These are phyloP conservation scores for Oryzias celebensis DNA, from an alignment of 2,113 vertebrate species.

Conservation along the genomic window DNA sequence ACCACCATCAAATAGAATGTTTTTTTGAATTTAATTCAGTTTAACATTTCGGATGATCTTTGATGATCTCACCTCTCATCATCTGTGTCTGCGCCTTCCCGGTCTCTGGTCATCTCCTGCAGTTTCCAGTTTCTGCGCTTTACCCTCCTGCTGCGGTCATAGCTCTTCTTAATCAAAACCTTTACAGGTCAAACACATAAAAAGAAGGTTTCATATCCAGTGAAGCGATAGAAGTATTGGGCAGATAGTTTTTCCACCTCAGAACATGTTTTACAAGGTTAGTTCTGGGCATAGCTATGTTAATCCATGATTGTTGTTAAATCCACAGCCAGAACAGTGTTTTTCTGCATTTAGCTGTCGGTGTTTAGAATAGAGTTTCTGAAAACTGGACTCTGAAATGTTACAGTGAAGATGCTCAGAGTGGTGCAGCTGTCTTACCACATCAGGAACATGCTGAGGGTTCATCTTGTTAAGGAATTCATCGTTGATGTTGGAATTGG, in stretches of 20 bases:
- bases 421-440: constrained; percentile 81
- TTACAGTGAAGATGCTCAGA: neutral
- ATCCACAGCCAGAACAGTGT: neutral
- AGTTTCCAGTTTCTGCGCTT: constrained; percentile 94
- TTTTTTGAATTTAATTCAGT: no score
- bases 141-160: constrained; percentile 85
- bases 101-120: constrained; percentile 86
- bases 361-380: constrained; percentile 11
- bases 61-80: constrained; percentile 84
- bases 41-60: no score
- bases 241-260: no score
- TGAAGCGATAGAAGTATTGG: no score
- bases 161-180: constrained; percentile 96
- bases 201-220: no score
- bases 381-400: neutral
- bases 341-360: constrained; percentile 49
- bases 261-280: no score
- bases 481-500: constrained; percentile 94
- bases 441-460: constrained; percentile 87
- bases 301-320: neutral
- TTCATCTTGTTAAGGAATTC: constrained; percentile 96
- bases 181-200: constrained; percentile 37
- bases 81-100: constrained; percentile 83
- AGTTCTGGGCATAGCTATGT: no score
- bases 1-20: no score